Conservation (phyloP, 2,888 invertebrate species). For the Drosophila paramelanica region DNA sequence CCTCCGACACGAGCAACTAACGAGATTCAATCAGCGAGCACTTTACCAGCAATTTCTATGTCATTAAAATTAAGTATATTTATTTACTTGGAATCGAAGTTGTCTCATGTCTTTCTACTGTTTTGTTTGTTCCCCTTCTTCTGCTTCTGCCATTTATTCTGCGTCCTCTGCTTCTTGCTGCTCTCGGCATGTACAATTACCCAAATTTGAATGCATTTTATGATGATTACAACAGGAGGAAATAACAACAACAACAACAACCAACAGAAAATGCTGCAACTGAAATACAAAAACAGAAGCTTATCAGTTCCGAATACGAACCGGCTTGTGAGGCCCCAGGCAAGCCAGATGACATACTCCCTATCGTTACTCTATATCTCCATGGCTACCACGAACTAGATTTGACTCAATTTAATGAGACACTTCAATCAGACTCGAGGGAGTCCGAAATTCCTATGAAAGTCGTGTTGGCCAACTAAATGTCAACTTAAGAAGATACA, state of each 20-base stretch:
- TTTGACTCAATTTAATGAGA: conserved; percentile 8
- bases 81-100: conserved; percentile 67
- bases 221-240: conserved; percentile 30
- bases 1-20: conserved; percentile 59
- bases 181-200: conserved; percentile 29
- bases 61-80: conserved; percentile 74
- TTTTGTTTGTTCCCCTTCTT: neutral
- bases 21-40: conserved; percentile 74
- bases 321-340: conserved; percentile 26
- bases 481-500: too few species aligned
- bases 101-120: conserved; percentile 45
- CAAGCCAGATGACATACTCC: conserved; percentile 2
- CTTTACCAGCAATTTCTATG: conserved; percentile 72
- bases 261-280: conserved; percentile 9
- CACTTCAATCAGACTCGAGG: neutral
- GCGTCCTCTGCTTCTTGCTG: conserved; percentile 1
- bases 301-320: conserved; percentile 18
- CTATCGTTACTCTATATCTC: neutral
- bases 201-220: conserved; percentile 57
- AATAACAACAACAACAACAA: too few species aligned
- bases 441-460: too few species aligned
- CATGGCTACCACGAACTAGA: neutral
- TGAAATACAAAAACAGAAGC: conserved; percentile 33
- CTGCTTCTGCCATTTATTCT: neutral
- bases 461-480: too few species aligned